Conservation (phyloP, 1,140 invertebrate species). For the Saccostrea glomerata region DNA sequence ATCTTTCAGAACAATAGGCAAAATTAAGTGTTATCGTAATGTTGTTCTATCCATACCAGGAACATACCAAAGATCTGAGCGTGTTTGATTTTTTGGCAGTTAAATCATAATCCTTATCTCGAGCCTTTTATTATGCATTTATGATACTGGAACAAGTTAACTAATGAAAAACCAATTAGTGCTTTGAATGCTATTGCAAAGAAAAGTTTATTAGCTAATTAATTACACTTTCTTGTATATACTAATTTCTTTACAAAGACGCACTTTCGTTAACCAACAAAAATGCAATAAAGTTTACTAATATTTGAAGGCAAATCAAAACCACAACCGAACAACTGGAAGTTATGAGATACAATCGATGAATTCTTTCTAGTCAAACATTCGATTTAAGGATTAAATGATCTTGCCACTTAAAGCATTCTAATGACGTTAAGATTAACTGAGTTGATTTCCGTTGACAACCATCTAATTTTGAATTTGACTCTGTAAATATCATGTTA, state of each 20-base stretch:
- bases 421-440: constrained; percentile 13
- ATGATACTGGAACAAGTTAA: neutral
- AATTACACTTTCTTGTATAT: neutral
- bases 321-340: neutral
- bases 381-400: constrained; percentile 34
- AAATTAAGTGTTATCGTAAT: constrained; percentile 3
- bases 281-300: neutral
- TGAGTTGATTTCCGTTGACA: neutral
- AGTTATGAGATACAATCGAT: neutral
- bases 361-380: neutral
- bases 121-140: neutral
- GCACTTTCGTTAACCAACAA: neutral
- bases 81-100: neutral
- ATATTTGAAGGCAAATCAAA: neutral
- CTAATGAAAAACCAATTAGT: neutral
- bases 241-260: neutral
- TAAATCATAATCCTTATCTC: constrained; percentile 10
- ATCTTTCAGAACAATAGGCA: neutral
- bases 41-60: neutral
- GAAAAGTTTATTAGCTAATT: neutral
- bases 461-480: constrained; percentile 26
- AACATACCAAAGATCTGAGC: neutral
- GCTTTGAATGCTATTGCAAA: neutral
- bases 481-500: constrained; percentile 2
- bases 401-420: neutral